Percentiles rank a stretch among this genome's conserved stretches.
phyloP scores from a whole-genome alignment of 2,797 vertebrate genomes.

The Trachops cirrhosus region DNA sequence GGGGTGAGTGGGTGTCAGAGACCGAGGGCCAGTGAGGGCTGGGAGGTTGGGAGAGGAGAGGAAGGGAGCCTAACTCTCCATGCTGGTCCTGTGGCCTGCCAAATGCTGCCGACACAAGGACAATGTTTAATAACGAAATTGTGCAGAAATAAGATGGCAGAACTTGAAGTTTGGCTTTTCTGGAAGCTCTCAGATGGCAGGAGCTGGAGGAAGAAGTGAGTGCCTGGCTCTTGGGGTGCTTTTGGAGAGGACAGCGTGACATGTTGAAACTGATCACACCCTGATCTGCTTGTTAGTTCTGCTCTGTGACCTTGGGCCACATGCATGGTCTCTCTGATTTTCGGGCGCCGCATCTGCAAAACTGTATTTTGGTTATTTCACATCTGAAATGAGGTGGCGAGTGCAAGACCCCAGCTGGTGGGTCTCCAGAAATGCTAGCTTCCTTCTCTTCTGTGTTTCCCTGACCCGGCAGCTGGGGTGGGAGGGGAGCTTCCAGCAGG shows the following conservation, averaged over 20 bases:
- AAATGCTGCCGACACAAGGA: neutral
- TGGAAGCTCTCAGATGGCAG: neutral
- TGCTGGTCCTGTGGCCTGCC: neutral
- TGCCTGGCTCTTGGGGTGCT: neutral
- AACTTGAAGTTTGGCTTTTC: neutral
- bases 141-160: neutral
- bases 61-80: rapidly evolving
- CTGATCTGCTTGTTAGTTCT: neutral
- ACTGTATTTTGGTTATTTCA: rapidly evolving
- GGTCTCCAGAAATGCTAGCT: too few relatives aligned
- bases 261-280: neutral
- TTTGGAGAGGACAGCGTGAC: neutral
- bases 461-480: too few relatives aligned
- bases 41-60: neutral
- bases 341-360: rapidly evolving
- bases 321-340: neutral
- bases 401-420: neutral
- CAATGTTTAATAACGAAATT: neutral
- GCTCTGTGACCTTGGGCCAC: neutral
- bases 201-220: neutral
- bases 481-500: neutral
- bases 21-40: neutral
- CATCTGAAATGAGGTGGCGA: neutral
- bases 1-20: neutral
- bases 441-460: rapidly evolving